Base-by-base conservation (phyloP, 2,797 vertebrate genomes). In the Hydrolagus colliei region DNA sequence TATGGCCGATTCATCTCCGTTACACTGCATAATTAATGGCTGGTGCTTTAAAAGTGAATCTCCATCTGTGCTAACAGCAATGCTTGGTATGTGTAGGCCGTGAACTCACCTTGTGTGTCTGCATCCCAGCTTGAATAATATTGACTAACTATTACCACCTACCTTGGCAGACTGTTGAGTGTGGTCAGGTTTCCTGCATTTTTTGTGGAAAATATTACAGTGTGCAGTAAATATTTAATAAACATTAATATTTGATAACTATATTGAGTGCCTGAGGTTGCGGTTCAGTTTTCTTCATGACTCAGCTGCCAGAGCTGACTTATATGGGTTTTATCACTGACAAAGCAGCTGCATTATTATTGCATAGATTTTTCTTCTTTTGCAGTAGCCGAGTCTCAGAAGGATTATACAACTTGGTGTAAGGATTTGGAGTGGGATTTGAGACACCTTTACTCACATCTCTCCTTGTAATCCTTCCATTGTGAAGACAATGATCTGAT, bases 301-400 rank as follows among this genome's bases (percentile, higher is more conserved):
- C 16, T 52, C 63, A 71, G 63, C 79, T 35, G 35, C 65, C 18
- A 12, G 62, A 20, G 32, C 62, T 84, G 32, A 52, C 79, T 41
- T 52, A 35, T n/a, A 71, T 27, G 32, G 79, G 27, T 84, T 84
- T 71, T 68, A 84, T 67, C 79, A 84, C 79, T 68, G 79, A 84
- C 32, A 16, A 32, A 84, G 65, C 79, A 84, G 65, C 65, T 84
- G 79, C 65, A 68, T 84, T 84, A 84, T 68, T 67, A 84, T 84
- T 71, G 52, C 62, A 84, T 84, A 84, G 27, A 67, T 84, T 84
- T 84, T 84, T 84, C 79, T 84, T 84, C 79, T 68, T 84, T 84
- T 84, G 79, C 65, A 41, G 79, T 27, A 84, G 79, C 10, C 27
- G 68, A 67, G 65, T 84, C 79, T 67, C 63, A 41, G 79, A 84